Percentiles rank a stretch among this genome's conserved stretches.
Evolutionary conservation across 37 sponge, comb jelly and placozoan species (phyloP).

Genomic region (Aplysina aerophoba): DNA sequence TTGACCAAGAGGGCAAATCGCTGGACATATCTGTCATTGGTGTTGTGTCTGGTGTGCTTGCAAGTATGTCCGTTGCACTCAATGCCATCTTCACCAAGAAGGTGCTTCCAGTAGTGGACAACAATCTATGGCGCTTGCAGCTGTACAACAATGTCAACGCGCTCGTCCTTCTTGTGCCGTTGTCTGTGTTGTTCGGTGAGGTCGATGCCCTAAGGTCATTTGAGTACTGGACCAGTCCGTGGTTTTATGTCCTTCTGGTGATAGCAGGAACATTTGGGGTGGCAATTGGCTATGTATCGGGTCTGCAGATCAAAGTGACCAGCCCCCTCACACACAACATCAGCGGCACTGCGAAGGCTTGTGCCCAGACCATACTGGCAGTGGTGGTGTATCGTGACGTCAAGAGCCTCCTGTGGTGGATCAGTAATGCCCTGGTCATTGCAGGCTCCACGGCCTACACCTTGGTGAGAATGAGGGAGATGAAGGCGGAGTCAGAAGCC

Average conservation of each 20-base stretch:
- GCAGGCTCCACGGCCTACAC: constrained; percentile 91
- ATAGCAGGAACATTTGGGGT: constrained; percentile 81
- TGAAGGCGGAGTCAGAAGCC: constrained; percentile 49
- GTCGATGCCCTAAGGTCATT: constrained; percentile 44
- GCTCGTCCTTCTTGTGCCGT: constrained; percentile 48
- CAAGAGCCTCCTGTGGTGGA: constrained; percentile 89
- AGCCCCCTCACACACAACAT: constrained; percentile 95
- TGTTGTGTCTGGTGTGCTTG: constrained; percentile 82
- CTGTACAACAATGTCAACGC: constrained; percentile 91
- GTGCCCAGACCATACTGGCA: constrained; percentile 91
- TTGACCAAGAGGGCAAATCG: constrained; percentile 82
- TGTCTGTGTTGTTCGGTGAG: constrained; percentile 62
- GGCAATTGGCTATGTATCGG: constrained; percentile 84
- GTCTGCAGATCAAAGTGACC: constrained; percentile 92
- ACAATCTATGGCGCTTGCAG: constrained; percentile 86
- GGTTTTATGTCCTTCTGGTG: constrained; percentile 74
- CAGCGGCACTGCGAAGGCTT: constrained; percentile 96
- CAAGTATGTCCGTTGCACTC: constrained; percentile 85
- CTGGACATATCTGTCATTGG: constrained; percentile 64
- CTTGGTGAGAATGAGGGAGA: constrained; percentile 80
- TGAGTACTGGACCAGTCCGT: constrained; percentile 49
- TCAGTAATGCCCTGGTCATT: constrained; percentile 86
- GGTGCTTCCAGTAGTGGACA: constrained; percentile 79
- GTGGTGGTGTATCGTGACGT: constrained; percentile 58
- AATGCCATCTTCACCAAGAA: constrained; percentile 91